A percentile compares a stretch with the other conserved stretches of the same genome.
These are phyloP conservation scores for Tetrao urogallus DNA, from an alignment of 2,113 vertebrate species.

Conservation along the genomic window DNA sequence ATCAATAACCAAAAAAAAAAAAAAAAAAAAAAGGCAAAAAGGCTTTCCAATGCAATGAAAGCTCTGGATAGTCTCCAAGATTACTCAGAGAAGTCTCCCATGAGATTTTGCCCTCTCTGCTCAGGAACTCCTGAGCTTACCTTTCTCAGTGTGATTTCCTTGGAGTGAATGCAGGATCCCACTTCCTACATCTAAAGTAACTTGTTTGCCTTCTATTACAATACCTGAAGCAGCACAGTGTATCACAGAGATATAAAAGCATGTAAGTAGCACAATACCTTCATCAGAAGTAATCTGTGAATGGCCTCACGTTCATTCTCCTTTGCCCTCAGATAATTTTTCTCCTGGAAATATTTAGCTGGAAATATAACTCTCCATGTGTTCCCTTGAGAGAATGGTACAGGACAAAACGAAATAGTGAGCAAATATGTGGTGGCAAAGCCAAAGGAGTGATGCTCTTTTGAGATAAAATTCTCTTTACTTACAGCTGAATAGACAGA, in stretches of 20 bases:
- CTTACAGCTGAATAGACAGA: slow-evolving; percentile 39
- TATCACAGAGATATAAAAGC: background rate
- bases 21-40: background rate
- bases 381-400: background rate
- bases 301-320: background rate
- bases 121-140: background rate
- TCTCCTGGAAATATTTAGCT: background rate
- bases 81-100: background rate
- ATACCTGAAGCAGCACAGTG: background rate
- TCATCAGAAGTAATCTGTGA: background rate
- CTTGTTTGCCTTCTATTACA: background rate
- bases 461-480: slow-evolving; percentile 33
- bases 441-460: slow-evolving; percentile 17
- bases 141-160: background rate
- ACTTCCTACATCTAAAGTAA: background rate
- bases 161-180: background rate
- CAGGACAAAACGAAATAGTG: background rate
- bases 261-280: background rate
- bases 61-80: background rate
- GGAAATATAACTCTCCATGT: background rate
- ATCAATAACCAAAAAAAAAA: background rate
- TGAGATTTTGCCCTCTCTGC: background rate
- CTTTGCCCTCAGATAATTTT: background rate
- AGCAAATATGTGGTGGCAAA: slow-evolving; percentile 22
- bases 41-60: background rate